Percentiles rank a stretch among this genome's conserved stretches.
These are phyloP conservation scores for Drosophila biarmipes DNA, from an alignment of 1,140 invertebrate species.

Conservation along the genomic window DNA sequence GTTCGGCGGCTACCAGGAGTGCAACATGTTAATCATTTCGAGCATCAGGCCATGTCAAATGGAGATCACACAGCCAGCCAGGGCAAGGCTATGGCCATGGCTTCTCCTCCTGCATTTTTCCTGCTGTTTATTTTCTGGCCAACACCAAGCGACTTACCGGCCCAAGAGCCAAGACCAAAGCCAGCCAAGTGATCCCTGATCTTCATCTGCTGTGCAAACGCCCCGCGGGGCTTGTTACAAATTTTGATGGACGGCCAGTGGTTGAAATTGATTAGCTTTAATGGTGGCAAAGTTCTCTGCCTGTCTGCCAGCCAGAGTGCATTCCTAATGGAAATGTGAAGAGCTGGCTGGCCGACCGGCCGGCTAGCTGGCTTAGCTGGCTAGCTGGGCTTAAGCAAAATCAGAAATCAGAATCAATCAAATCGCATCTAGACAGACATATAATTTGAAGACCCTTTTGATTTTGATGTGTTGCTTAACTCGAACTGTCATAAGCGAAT, in stretches of 20 bases:
- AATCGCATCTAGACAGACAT: constrained; percentile 52
- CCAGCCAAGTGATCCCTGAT: constrained; percentile 5
- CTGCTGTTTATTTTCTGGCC: constrained; percentile 37
- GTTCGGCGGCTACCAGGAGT: constrained; percentile 19
- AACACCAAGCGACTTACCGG: constrained; percentile 3
- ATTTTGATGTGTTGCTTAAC: constrained; percentile 20
- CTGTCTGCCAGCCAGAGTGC: constrained; percentile 18
- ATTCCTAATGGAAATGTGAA: constrained; percentile 59
- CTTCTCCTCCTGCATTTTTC: constrained; percentile 4
- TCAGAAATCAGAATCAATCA: constrained; percentile 53
- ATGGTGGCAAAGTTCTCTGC: constrained; percentile 67
- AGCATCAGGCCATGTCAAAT: constrained; percentile 65
- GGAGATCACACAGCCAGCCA: constrained; percentile 31
- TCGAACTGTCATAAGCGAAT: constrained; percentile 35
- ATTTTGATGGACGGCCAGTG: constrained; percentile 75
- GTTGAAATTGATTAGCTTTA: constrained; percentile 80
- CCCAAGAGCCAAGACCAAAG: not conserved
- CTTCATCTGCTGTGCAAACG: constrained; percentile 40
- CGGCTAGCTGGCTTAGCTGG: not conserved
- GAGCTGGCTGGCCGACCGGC: not conserved
- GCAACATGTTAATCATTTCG: constrained; percentile 80
- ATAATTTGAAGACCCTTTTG: constrained; percentile 42
- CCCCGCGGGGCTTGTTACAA: constrained; percentile 76
- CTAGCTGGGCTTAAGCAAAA: constrained; percentile 14
- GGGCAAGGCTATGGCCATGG: not conserved